Percentiles rank a stretch among this genome's conserved stretches.
phyloP scores from a whole-genome alignment of 1,140 invertebrate species.

The Phocides pigmalion region DNA sequence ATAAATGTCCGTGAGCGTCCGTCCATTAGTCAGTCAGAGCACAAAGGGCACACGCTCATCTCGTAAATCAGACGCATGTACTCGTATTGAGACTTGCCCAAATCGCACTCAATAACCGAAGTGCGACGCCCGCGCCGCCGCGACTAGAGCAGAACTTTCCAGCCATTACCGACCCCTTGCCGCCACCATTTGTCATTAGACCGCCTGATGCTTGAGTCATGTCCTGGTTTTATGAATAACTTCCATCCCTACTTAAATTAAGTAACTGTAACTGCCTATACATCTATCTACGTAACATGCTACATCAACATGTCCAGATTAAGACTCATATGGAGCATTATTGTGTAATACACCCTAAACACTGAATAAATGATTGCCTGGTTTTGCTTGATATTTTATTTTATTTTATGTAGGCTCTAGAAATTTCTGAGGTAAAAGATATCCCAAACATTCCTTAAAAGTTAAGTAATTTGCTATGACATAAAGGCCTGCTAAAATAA shows the following conservation, averaged over 20 bases:
- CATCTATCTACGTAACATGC: too few species aligned
- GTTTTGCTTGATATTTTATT: too few species aligned
- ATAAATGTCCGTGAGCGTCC: conserved; percentile 82
- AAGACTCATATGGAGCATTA: too few species aligned
- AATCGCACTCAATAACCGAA: conserved; percentile 71
- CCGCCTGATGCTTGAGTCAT: neutral
- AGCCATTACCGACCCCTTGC: conserved; percentile 70
- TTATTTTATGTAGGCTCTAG: too few species aligned
- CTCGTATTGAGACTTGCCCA: conserved; percentile 75
- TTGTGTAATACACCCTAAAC: too few species aligned
- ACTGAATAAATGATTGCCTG: too few species aligned
- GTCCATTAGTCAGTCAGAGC: conserved; percentile 80
- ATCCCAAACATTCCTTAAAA: too few species aligned
- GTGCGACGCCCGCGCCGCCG: conserved; percentile 46
- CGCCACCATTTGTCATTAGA: conserved; percentile 53
- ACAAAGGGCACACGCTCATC: conserved; percentile 82
- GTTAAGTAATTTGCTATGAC: too few species aligned
- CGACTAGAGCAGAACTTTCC: conserved; percentile 52
- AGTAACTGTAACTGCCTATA: too few species aligned
- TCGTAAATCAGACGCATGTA: conserved; percentile 81
- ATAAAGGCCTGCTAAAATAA: too few species aligned
- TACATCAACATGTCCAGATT: too few species aligned
- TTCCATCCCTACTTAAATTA: neutral
- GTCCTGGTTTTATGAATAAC: neutral
- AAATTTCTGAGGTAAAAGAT: too few species aligned